A percentile compares a stretch with the other conserved stretches of the same genome.
Conservation (phyloP, 2,113 vertebrate species). For the Peromyscus maniculatus region DNA sequence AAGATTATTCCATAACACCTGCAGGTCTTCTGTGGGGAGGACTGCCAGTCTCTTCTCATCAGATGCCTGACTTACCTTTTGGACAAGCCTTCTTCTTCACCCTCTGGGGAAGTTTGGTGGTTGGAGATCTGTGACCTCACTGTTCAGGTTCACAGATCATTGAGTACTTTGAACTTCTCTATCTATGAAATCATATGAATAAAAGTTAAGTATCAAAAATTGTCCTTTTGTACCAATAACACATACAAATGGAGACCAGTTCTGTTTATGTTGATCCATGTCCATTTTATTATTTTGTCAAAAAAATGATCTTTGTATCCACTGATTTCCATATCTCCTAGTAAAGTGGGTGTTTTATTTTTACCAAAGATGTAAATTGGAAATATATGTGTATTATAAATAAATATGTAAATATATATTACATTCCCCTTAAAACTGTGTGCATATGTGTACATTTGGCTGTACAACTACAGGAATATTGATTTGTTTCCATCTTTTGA, state of each 20-base stretch:
- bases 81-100: not conserved
- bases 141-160: not conserved
- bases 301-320: conserved; percentile 9
- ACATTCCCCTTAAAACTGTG: not conserved
- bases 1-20: not conserved
- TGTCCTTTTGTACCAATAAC: conserved; percentile 19
- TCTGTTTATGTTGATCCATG: not conserved
- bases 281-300: conserved; percentile 27
- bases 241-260: not conserved
- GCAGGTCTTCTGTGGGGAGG: not conserved
- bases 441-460: not conserved
- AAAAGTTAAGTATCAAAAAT: conserved; percentile 29
- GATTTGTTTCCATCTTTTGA: conserved; percentile 50
- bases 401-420: not conserved
- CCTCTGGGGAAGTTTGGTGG: not conserved
- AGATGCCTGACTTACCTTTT: not conserved
- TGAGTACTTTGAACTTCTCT: conserved; percentile 48
- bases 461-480: not conserved
- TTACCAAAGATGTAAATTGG: conserved; percentile 18
- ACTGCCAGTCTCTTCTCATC: not conserved
- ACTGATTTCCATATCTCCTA: not conserved
- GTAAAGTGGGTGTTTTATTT: not conserved
- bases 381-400: not conserved
- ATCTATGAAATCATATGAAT: not conserved
- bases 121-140: not conserved